These are phyloP conservation scores for Sylvia atricapilla DNA, from an alignment of 2,113 vertebrate genomes.

Conservation along the genomic window DNA sequence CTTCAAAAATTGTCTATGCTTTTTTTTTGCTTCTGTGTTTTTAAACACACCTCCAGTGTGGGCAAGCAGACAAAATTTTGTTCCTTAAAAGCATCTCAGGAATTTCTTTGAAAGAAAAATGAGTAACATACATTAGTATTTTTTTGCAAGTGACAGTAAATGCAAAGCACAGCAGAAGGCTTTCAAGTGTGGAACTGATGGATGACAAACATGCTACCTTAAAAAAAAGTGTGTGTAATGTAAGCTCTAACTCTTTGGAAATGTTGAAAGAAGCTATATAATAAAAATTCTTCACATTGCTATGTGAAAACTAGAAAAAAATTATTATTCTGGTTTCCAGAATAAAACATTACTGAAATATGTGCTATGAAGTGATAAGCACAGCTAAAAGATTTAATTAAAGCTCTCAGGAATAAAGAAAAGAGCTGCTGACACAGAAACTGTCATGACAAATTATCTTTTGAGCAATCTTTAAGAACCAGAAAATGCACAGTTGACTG, in stretches of 20 bases:
- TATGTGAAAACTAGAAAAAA: not conserved
- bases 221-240: not conserved
- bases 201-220: not conserved
- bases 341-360: slow-evolving; percentile 22
- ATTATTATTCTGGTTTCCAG: not conserved
- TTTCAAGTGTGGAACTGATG: not conserved
- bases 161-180: not conserved
- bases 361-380: not conserved
- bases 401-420: slow-evolving; percentile 21
- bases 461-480: not conserved
- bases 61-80: not conserved
- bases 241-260: not conserved
- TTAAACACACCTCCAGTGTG: not conserved
- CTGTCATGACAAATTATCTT: slow-evolving; percentile 9
- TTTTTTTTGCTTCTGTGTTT: not conserved
- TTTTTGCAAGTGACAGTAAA: not conserved
- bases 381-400: slow-evolving; percentile 40
- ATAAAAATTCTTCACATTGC: not conserved
- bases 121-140: not conserved
- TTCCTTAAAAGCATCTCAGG: not conserved
- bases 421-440: not conserved
- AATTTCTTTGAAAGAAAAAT: not conserved
- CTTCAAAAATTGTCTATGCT: not conserved
- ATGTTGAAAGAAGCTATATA: not conserved
- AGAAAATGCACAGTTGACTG: not conserved